phyloP scores from a whole-genome alignment of 2,888 invertebrate genomes.

The Taphrorychus bicolor region DNA sequence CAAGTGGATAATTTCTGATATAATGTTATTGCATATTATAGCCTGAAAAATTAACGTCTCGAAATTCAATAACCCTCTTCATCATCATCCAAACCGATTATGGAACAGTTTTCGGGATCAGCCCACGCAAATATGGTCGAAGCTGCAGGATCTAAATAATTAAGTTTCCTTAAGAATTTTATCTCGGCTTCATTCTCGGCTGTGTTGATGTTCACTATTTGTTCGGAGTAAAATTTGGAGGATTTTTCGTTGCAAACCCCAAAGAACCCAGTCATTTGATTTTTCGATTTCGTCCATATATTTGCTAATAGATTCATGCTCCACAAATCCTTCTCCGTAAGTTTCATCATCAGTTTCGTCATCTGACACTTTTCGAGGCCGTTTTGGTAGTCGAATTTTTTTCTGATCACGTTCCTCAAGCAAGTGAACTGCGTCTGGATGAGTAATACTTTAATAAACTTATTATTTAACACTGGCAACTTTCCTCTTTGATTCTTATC shows the following conservation, averaged over 20 bases:
- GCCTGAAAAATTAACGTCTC: neutral
- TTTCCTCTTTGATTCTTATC: neutral
- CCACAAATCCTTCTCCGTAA: too few species aligned
- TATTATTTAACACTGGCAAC: neutral
- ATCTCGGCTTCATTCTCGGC: neutral
- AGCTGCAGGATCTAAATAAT: neutral
- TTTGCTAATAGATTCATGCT: too few species aligned
- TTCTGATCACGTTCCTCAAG: neutral
- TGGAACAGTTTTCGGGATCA: neutral
- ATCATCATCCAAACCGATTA: neutral
- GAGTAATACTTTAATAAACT: neutral
- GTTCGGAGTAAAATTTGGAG: too few species aligned
- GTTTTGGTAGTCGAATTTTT: neutral
- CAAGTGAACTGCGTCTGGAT: neutral
- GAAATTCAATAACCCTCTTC: neutral
- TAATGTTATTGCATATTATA: neutral
- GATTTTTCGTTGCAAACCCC: too few species aligned
- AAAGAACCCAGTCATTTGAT: too few species aligned
- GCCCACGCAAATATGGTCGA: neutral
- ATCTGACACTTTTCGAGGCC: neutral
- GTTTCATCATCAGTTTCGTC: neutral
- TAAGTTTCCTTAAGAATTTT: neutral
- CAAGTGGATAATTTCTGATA: too few species aligned
- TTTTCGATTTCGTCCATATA: too few species aligned
- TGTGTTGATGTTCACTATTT: too few species aligned